A percentile compares a stretch with the other conserved stretches of the same genome.
Conservation (phyloP, 1,140 invertebrate genomes). For the Tachypleus tridentatus region DNA sequence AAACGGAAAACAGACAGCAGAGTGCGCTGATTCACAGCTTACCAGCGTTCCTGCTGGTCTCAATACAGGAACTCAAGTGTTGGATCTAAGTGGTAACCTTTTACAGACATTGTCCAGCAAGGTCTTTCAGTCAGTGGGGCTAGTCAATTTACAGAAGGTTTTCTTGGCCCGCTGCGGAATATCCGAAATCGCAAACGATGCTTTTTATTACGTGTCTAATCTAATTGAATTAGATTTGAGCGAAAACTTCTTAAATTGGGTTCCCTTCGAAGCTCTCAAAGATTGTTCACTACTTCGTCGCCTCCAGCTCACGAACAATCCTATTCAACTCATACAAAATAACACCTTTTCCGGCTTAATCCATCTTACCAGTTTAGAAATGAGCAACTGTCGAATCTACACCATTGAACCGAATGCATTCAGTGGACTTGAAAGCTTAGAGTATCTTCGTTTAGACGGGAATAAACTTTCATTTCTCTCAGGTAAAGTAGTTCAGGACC, state of each 20-base stretch:
- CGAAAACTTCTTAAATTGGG: conserved; percentile 48
- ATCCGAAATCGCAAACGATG: conserved; percentile 59
- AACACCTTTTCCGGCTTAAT: conserved; percentile 53
- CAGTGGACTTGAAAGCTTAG: conserved; percentile 57
- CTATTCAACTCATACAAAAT: conserved; percentile 50
- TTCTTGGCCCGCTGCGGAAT: conserved; percentile 67
- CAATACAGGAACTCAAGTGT: conserved; percentile 73
- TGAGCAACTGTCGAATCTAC: conserved; percentile 53
- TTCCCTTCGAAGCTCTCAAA: conserved; percentile 56
- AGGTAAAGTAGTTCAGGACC: conserved; percentile 23
- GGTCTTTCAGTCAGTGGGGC: conserved; percentile 59
- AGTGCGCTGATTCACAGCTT: conserved; percentile 65
- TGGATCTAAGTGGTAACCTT: conserved; percentile 75
- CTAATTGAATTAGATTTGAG: conserved; percentile 61
- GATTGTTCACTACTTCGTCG: conserved; percentile 59
- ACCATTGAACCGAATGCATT: conserved; percentile 49
- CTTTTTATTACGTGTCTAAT: conserved; percentile 25
- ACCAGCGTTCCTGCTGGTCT: conserved; percentile 67
- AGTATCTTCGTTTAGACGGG: conserved; percentile 64
- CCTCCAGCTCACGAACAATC: conserved; percentile 55
- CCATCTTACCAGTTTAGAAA: conserved; percentile 55
- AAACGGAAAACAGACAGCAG: conserved; percentile 76
- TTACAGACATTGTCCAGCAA: conserved; percentile 64
- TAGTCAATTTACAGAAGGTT: conserved; percentile 74
- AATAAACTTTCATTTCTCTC: conserved; percentile 54